Evolutionary conservation across 2,797 vertebrate species (phyloP).

Genomic region (Epinephelus awoara): DNA sequence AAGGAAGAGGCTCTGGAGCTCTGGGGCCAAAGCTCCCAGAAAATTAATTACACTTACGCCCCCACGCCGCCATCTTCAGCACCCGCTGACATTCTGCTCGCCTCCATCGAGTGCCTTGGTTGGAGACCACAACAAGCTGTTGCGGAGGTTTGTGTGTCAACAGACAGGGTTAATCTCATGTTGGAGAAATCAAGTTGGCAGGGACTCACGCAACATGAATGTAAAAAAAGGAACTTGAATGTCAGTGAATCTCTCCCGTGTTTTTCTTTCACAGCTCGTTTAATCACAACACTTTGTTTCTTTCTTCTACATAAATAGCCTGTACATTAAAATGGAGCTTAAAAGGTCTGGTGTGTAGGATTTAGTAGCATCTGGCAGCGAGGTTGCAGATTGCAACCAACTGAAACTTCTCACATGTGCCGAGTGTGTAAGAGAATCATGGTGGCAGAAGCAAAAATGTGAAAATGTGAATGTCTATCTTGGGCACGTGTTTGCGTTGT

Average conservation of each 20-base stretch:
- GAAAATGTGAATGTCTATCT: too few species aligned
- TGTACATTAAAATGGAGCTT: too few species aligned
- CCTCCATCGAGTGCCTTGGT: constrained; percentile 33
- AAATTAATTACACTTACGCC: constrained; percentile 74
- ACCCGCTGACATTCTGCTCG: constrained; percentile 47
- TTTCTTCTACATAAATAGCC: too few species aligned
- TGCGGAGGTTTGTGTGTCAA: constrained; percentile 25
- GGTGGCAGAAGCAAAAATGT: too few species aligned
- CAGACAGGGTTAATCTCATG: constrained; percentile 24
- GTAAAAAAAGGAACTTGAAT: not conserved
- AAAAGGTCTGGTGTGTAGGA: too few species aligned
- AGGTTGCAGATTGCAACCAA: too few species aligned
- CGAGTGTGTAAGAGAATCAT: too few species aligned
- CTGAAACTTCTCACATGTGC: too few species aligned
- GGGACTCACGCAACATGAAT: constrained; percentile 21
- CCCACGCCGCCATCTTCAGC: constrained; percentile 29
- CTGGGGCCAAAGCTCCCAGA: constrained; percentile 57
- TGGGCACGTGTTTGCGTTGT: too few species aligned
- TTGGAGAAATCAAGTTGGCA: not conserved
- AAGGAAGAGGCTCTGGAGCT: constrained; percentile 64
- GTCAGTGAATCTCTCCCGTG: not conserved
- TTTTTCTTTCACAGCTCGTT: not conserved
- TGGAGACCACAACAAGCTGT: constrained; percentile 40
- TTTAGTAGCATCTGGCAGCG: too few species aligned
- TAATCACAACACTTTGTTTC: not conserved